Evolutionary conservation across 30 jellyfish, hydroid and myxozoan genomes (phyloP).

Genomic region (Nemopilema nomurai): DNA sequence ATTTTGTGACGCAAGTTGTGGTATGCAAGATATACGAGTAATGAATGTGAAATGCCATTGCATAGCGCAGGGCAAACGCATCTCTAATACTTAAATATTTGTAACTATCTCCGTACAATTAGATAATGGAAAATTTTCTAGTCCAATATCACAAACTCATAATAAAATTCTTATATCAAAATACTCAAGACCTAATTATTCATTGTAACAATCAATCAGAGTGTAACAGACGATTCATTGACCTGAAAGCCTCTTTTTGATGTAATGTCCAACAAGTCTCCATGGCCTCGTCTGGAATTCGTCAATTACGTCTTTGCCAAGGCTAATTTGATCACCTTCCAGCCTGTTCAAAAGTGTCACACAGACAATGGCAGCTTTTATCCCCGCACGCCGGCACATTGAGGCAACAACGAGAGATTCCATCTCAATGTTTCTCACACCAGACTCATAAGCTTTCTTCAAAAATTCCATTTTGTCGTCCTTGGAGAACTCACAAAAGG

Average conservation of each 20-base stretch:
- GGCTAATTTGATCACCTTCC: slow-evolving; percentile 63
- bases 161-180: background rate
- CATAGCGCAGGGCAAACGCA: too few relatives aligned
- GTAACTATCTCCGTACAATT: too few relatives aligned
- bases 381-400: slow-evolving; percentile 91
- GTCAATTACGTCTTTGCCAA: slow-evolving; percentile 47
- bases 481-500: slow-evolving; percentile 79
- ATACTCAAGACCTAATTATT: background rate
- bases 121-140: too few relatives aligned
- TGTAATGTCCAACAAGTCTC: slow-evolving; percentile 70
- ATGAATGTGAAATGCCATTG: too few relatives aligned
- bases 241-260: slow-evolving; percentile 45
- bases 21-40: too few relatives aligned
- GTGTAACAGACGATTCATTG: background rate
- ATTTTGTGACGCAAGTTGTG: too few relatives aligned
- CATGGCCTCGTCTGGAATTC: slow-evolving; percentile 86
- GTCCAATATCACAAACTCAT: too few relatives aligned
- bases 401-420: slow-evolving; percentile 93
- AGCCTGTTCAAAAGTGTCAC: slow-evolving; percentile 77
- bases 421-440: slow-evolving; percentile 91
- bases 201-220: background rate
- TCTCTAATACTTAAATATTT: too few relatives aligned
- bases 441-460: slow-evolving; percentile 61
- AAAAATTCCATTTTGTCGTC: slow-evolving; percentile 69
- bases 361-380: slow-evolving; percentile 85